Evolutionary conservation across 2,113 vertebrate species (phyloP).

Genomic region (Gambusia affinis): DNA sequence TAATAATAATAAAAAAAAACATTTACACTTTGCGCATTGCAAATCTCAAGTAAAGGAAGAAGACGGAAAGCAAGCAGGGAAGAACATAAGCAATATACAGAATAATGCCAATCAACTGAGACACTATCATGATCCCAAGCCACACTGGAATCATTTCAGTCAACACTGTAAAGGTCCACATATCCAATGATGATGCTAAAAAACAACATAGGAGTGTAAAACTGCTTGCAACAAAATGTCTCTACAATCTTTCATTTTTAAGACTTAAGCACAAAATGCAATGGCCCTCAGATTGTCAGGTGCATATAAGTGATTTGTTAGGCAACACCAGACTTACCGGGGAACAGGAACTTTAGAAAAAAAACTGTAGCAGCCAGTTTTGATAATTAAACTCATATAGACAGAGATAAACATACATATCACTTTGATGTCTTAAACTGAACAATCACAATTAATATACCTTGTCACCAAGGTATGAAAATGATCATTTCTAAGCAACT

Average conservation of each 20-base stretch:
- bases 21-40: conserved; percentile 76
- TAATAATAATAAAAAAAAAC: conserved; percentile 35
- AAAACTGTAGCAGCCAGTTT: conserved; percentile 13
- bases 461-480: conserved; percentile 16
- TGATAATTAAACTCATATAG: conserved; percentile 3
- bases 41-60: conserved; percentile 54
- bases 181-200: conserved; percentile 22
- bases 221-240: conserved; percentile 16
- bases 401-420: conserved; percentile 21
- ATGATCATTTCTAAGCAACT: conserved; percentile 39
- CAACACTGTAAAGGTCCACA: conserved; percentile 33
- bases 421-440: conserved; percentile 39
- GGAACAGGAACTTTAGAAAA: not conserved
- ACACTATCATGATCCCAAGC: conserved; percentile 35
- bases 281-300: conserved; percentile 16
- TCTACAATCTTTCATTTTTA: conserved; percentile 20
- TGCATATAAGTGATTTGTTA: conserved; percentile 6
- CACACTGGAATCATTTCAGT: conserved; percentile 35
- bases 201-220: conserved; percentile 37
- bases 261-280: conserved; percentile 5
- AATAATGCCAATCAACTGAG: conserved; percentile 35
- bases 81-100: conserved; percentile 54
- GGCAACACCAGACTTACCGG: conserved; percentile 1
- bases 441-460: conserved; percentile 35
- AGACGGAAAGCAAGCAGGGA: conserved; percentile 50